phyloP scores from a whole-genome alignment of 2,797 vertebrate genomes.

The Salarias fasciatus region DNA sequence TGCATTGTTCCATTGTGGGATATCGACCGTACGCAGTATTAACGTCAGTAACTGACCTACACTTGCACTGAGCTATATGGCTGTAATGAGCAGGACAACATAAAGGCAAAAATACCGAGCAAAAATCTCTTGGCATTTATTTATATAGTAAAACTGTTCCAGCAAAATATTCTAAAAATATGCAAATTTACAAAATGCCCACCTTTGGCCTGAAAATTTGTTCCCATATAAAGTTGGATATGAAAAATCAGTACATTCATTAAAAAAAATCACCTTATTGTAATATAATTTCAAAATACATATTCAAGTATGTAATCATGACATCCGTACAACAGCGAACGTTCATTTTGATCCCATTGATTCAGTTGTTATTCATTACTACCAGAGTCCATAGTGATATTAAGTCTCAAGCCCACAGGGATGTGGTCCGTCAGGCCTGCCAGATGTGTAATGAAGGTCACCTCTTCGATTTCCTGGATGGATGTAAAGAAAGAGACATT shows the following conservation, averaged over 20 bases:
- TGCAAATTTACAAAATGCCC: conserved; percentile 39
- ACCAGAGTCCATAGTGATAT: conserved; percentile 68
- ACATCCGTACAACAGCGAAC: conserved; percentile 21
- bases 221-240: conserved; percentile 36
- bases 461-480: conserved; percentile 82
- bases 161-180: conserved; percentile 38
- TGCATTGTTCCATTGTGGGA: too few relatives aligned
- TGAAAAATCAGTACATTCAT: background rate
- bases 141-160: too few relatives aligned
- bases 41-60: too few relatives aligned
- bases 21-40: too few relatives aligned
- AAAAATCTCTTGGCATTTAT: too few relatives aligned
- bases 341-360: conserved; percentile 34
- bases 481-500: conserved; percentile 34
- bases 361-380: conserved; percentile 35
- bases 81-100: too few relatives aligned
- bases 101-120: too few relatives aligned
- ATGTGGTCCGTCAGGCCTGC: conserved; percentile 87
- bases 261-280: conserved; percentile 37
- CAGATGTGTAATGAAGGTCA: conserved; percentile 84
- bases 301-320: conserved; percentile 46
- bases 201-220: conserved; percentile 5
- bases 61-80: too few relatives aligned
- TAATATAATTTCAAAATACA: conserved; percentile 33
- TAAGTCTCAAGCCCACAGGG: conserved; percentile 83